Conservation (phyloP, 2,113 vertebrate species). For the Xyrauchen texanus region DNA sequence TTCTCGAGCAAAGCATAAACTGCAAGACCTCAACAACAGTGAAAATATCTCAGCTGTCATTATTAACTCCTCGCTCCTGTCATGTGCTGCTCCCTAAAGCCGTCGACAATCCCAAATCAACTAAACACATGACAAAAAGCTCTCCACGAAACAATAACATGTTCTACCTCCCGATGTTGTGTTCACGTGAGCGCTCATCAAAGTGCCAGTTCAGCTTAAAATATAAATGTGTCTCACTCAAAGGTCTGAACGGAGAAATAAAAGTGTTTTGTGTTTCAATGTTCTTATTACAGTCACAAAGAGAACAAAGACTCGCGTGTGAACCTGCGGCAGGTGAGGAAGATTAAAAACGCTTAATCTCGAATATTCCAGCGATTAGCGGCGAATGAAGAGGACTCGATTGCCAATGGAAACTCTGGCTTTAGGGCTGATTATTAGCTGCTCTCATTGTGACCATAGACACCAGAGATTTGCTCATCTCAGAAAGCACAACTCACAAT, state of each 20-base stretch:
- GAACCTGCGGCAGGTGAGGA: conserved; percentile 31
- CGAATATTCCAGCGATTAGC: conserved; percentile 53
- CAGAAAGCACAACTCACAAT: no score
- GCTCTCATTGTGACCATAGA: conserved; percentile 17
- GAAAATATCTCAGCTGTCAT: neutral
- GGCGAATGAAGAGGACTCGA: conserved; percentile 31
- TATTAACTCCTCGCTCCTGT: neutral
- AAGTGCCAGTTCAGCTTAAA: conserved; percentile 37
- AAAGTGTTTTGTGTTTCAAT: neutral
- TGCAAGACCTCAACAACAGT: neutral
- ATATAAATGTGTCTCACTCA: conserved; percentile 1
- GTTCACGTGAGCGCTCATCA: conserved; percentile 1
- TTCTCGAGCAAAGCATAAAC: neutral
- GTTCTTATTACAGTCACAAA: conserved; percentile 11
- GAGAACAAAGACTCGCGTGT: conserved; percentile 4
- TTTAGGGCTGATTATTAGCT: conserved; percentile 47
- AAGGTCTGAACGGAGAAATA: neutral
- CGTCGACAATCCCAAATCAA: conserved; percentile 8
- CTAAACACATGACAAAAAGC: neutral
- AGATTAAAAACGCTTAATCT: conserved; percentile 29
- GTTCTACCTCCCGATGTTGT: neutral
- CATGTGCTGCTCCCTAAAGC: neutral
- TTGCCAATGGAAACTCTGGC: conserved; percentile 36
- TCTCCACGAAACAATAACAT: neutral
- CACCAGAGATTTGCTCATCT: neutral